Percentiles rank a stretch among this genome's conserved stretches.
phyloP scores from a whole-genome alignment of 2,888 invertebrate genomes.

The Liopterus haemorrhoidalis region DNA sequence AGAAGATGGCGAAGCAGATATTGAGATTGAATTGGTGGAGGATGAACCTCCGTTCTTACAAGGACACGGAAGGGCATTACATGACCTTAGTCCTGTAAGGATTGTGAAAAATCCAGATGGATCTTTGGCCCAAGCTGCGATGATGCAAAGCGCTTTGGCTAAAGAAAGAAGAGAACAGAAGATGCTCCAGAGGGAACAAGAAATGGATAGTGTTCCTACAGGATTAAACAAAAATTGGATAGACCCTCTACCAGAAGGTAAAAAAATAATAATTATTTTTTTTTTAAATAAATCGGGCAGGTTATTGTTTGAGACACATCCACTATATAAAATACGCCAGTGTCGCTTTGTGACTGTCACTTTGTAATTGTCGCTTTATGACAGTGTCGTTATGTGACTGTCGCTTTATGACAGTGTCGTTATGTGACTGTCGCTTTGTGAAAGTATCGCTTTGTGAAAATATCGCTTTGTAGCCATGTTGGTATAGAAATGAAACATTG shows the following conservation, averaged over 20 bases:
- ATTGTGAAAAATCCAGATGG: conserved; percentile 99
- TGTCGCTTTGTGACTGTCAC: too few species aligned
- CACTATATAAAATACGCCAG: too few species aligned
- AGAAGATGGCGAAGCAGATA: conserved; percentile 92
- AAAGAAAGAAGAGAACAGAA: conserved; percentile 96
- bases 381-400: too few species aligned
- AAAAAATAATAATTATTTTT: conserved; percentile 25
- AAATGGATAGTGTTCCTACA: conserved; percentile 78
- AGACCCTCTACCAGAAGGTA: conserved; percentile 84
- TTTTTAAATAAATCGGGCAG: too few species aligned
- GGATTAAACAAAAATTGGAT: conserved; percentile 92
- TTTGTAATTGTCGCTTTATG: too few species aligned
- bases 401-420: too few species aligned
- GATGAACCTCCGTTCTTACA: conserved; percentile 96
- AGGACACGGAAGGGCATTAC: conserved; percentile 84
- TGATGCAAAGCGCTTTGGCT: conserved; percentile 98
- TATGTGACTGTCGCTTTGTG: too few species aligned
- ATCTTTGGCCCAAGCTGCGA: conserved; percentile 95
- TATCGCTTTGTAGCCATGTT: too few species aligned
- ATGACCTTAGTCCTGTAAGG: conserved; percentile 87
- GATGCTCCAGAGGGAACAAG: conserved; percentile 89
- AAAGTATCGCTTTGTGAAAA: too few species aligned
- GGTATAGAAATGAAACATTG: too few species aligned
- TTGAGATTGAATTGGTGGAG: conserved; percentile 96
- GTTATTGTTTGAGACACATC: too few species aligned